Conservation (phyloP, 2,888 invertebrate species). For the Pandemis cinnamomeana region DNA sequence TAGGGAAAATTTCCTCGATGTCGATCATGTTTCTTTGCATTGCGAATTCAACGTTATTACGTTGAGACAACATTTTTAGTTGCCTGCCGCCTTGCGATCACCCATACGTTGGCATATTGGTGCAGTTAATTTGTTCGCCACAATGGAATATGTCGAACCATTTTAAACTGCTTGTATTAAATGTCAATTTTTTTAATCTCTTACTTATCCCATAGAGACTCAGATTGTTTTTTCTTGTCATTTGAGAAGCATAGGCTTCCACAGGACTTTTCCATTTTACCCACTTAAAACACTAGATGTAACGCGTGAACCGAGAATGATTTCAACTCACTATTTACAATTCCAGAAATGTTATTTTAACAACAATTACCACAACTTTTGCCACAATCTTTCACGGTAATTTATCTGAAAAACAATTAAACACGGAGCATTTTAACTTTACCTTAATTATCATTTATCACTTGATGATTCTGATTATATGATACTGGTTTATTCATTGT, state of each 20-base stretch:
- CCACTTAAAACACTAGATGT: conserved; percentile 25
- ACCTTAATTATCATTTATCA: neutral
- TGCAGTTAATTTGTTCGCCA: no score
- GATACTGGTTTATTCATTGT: neutral
- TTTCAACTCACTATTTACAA: conserved; percentile 15
- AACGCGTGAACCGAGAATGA: conserved; percentile 21
- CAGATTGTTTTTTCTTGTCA: neutral
- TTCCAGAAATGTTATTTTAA: neutral
- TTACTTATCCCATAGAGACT: neutral
- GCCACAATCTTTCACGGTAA: neutral
- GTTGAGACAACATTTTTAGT: no score
- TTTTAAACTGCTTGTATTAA: no score
- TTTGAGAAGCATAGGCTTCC: conserved; percentile 7
- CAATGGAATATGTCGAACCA: no score
- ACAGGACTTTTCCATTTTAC: conserved; percentile 22
- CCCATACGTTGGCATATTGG: neutral
- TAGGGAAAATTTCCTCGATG: neutral
- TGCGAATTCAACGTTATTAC: neutral
- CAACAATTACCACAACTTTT: neutral
- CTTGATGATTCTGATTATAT: neutral
- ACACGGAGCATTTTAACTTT: neutral
- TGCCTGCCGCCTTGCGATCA: neutral
- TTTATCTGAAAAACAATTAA: neutral
- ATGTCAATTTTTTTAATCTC: no score
- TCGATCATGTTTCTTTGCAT: neutral